Evolutionary conservation across 2,888 invertebrate species (phyloP).

Genomic region (Nomada fucata): DNA sequence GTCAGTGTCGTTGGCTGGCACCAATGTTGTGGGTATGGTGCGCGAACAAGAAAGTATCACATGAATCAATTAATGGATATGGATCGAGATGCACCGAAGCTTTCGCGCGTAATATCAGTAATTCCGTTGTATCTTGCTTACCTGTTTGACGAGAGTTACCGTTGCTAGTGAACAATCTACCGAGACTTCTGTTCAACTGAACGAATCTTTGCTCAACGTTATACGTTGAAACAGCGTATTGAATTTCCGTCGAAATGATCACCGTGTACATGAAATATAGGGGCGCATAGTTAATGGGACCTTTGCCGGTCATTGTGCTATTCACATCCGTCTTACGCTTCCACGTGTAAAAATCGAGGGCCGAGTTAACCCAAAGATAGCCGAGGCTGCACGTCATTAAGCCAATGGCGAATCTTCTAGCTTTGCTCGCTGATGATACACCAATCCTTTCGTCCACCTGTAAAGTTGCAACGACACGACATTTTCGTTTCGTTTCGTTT

Average conservation of each 20-base stretch:
- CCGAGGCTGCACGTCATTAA: conserved; percentile 63
- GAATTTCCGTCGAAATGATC: conserved; percentile 86
- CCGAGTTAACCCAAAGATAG: conserved; percentile 72
- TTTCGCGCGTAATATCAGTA: no score
- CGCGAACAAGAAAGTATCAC: no score
- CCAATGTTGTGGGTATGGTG: no score
- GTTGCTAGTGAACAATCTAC: conserved; percentile 78
- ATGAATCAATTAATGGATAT: no score
- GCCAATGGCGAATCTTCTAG: conserved; percentile 73
- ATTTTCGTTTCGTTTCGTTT: background rate
- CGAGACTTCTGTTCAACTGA: conserved; percentile 86
- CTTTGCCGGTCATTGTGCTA: conserved; percentile 73
- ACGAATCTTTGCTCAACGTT: conserved; percentile 86
- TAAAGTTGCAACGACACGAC: background rate
- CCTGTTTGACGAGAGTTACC: background rate
- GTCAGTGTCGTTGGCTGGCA: conserved; percentile 48
- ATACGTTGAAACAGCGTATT: conserved; percentile 86
- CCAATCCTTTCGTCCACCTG: conserved; percentile 79
- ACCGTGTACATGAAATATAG: conserved; percentile 87
- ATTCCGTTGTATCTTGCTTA: conserved; percentile 46
- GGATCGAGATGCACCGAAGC: no score
- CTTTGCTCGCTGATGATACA: conserved; percentile 70
- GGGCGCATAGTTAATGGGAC: conserved; percentile 85
- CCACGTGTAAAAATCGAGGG: conserved; percentile 75
- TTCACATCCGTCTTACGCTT: conserved; percentile 64